Evolutionary conservation across 1,140 invertebrate species (phyloP).

Genomic region (Drosophila tristis): DNA sequence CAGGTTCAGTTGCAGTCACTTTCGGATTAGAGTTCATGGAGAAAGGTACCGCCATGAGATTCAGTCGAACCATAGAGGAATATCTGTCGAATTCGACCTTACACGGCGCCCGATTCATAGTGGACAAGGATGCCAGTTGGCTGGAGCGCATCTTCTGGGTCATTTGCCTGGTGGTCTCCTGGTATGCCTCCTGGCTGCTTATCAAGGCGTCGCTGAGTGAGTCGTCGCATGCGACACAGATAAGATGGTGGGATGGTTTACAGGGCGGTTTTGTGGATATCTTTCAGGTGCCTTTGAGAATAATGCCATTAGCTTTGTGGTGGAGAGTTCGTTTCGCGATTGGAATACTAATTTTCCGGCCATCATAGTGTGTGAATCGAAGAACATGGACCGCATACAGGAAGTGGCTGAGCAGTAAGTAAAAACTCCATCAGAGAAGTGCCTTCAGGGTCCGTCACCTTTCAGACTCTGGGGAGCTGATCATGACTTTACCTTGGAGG

Average conservation of each 20-base stretch:
- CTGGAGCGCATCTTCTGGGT: conserved; percentile 88
- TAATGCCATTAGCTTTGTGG: conserved; percentile 88
- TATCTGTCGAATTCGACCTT: conserved; percentile 85
- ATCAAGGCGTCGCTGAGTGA: conserved; percentile 86
- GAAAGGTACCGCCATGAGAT: conserved; percentile 27
- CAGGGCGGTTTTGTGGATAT: background rate
- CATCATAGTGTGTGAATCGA: conserved; percentile 87
- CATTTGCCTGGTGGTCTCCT: conserved; percentile 86
- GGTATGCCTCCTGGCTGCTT: conserved; percentile 87
- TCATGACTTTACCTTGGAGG: conserved; percentile 89
- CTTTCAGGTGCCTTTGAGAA: conserved; percentile 78
- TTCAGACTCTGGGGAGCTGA: conserved; percentile 86
- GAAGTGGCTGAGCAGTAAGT: conserved; percentile 86
- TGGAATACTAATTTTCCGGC: conserved; percentile 89
- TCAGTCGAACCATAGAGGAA: conserved; percentile 70
- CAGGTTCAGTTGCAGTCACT: conserved; percentile 2
- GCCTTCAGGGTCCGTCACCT: background rate
- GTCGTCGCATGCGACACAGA: background rate
- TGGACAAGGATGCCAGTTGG: conserved; percentile 85
- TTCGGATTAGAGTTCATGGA: background rate
- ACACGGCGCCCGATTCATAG: conserved; percentile 86
- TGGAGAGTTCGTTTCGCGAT: conserved; percentile 89
- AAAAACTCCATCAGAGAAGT: background rate
- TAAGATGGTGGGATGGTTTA: background rate
- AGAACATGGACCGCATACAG: conserved; percentile 86